A percentile compares a stretch with the other conserved stretches of the same genome.
Conservation (phyloP, 2,888 invertebrate species). For the Cybosia mesomella region DNA sequence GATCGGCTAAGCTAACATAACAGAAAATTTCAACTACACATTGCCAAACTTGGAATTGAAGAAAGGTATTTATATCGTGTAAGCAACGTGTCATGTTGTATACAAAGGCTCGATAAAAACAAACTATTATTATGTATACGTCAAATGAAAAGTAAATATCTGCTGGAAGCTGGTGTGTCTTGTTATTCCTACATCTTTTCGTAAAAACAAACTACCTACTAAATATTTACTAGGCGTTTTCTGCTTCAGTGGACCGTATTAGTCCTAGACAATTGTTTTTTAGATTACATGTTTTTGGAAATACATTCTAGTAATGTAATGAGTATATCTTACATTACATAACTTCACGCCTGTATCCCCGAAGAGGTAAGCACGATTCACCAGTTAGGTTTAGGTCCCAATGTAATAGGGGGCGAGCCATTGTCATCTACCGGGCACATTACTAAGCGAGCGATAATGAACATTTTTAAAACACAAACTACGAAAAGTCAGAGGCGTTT, state of each 20-base stretch:
- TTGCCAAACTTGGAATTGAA: neutral
- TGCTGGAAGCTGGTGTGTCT: neutral
- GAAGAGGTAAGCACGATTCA: too few species aligned
- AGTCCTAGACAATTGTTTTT: neutral
- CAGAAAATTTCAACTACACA: neutral
- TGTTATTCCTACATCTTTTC: neutral
- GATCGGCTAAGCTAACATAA: too few species aligned
- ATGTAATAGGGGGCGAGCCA: too few species aligned
- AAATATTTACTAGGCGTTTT: slow-evolving; percentile 14
- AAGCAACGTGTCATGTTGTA: neutral
- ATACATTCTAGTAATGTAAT: neutral
- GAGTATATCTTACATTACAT: too few species aligned
- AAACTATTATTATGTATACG: slow-evolving; percentile 15
- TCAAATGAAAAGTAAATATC: slow-evolving; percentile 16
- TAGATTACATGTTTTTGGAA: neutral
- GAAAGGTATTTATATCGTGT: neutral
- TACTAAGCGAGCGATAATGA: too few species aligned
- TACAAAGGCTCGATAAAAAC: neutral
- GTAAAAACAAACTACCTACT: slow-evolving; percentile 1
- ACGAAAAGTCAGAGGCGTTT: too few species aligned
- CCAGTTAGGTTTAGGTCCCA: too few species aligned
- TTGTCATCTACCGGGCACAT: too few species aligned
- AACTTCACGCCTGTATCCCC: too few species aligned
- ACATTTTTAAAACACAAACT: too few species aligned
- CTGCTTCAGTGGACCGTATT: slow-evolving; percentile 9